Conservation (phyloP, 1,140 invertebrate species). For the Macrotrachela quadricornifera region DNA sequence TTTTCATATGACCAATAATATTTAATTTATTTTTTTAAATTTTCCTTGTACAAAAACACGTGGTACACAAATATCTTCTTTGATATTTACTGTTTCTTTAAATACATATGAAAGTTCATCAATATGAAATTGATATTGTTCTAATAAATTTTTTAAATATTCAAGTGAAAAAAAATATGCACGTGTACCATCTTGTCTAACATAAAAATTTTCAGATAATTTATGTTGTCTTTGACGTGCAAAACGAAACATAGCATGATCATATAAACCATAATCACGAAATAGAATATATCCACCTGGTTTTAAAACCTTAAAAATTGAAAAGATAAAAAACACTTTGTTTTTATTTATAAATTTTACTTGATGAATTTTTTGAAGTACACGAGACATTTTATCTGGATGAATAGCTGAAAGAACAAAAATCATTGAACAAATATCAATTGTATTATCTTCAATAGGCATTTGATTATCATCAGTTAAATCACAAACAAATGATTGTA, state of each 20-base stretch:
- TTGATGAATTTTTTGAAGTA: slow-evolving; percentile 44
- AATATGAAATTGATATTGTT: background rate
- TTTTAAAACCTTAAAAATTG: slow-evolving; percentile 24
- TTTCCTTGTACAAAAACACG: slow-evolving; percentile 7
- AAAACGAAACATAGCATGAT: slow-evolving; percentile 39
- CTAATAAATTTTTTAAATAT: slow-evolving; percentile 2
- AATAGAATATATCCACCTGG: slow-evolving; percentile 23
- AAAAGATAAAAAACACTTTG: background rate
- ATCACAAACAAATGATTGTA: slow-evolving; percentile 39
- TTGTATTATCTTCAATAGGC: slow-evolving; percentile 16
- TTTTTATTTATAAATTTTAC: slow-evolving; percentile 8
- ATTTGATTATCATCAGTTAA: slow-evolving; percentile 25
- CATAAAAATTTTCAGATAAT: slow-evolving; percentile 37
- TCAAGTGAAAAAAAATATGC: slow-evolving; percentile 24
- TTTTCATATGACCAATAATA: too few relatives aligned
- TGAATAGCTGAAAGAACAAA: slow-evolving; percentile 59
- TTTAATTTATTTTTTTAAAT: background rate
- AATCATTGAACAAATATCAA: slow-evolving; percentile 48
- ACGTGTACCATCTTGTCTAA: slow-evolving; percentile 29
- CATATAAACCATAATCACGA: slow-evolving; percentile 29
- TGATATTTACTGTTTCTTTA: slow-evolving; percentile 7
- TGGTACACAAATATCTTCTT: slow-evolving; percentile 6
- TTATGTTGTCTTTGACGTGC: slow-evolving; percentile 55
- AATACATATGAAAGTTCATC: slow-evolving; percentile 1
- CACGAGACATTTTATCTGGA: slow-evolving; percentile 49